Base-by-base conservation (phyloP, 2,888 invertebrate genomes). In the Eristalis intricaria region DNA sequence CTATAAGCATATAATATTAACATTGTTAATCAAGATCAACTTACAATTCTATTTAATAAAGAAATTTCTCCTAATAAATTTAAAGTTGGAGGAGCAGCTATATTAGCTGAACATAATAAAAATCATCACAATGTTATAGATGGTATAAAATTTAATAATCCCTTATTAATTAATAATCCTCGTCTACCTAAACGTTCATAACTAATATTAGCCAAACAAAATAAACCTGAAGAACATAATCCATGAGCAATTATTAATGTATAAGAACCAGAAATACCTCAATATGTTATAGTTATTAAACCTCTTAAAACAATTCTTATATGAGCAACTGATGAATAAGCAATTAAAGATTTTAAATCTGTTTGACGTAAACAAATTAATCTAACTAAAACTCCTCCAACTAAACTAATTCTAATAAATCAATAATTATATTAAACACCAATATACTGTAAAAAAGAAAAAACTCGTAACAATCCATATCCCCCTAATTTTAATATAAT, bases 401-500 rank as follows among this genome's bases (percentile, higher is more conserved):
- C 81, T 92, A 95, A 93, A 63, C 94, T 94, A 93, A 95, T 92
- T 89, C 92, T 91, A 91, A 95, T 90, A 91, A 94, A 94, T 91
- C 94, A 90, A 93, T 92, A 93, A 94, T 94, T 94, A 91, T 94
- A 93, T 89, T 93, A 94, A 89, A 94, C 89, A 78, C 92, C 93
- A 91, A 94, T 90, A 89, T 91, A 90, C 73, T 93, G 91, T 90
- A 95, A 92, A 92, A 95, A 90, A 89, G 90, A 89, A 91, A 95
- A 91, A 90, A 95, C 89, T 0, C 96, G 96, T 82, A 95, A 92
- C 90, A 96, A 89, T 0, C 96, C 96, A 94, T 96, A 96, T 0
- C 95, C 95, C 0, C 96, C 96, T 93, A 96, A 94, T 91, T 96
- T 96, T 93, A 96, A 94, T 90, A 96, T 94, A 92, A 96, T 93